phyloP scores from a whole-genome alignment of 1,140 invertebrate species.

The Drosophila virilis region DNA sequence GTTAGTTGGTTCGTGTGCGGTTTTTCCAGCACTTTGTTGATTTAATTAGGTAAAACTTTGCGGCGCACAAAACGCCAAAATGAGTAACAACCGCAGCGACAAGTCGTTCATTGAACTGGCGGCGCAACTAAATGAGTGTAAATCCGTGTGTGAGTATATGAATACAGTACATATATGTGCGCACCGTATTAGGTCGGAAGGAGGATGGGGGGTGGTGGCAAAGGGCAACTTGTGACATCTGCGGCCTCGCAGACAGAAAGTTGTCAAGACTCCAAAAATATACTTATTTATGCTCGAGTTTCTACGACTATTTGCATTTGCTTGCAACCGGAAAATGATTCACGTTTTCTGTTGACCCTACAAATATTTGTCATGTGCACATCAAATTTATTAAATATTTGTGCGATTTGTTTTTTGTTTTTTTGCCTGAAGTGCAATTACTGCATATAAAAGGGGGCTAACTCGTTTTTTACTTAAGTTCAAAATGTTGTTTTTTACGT shows the following conservation, averaged over 20 bases:
- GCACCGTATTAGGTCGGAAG: too few relatives aligned
- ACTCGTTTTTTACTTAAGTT: neutral
- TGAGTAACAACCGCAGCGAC: constrained; percentile 57
- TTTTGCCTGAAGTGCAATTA: neutral
- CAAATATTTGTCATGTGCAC: constrained; percentile 6
- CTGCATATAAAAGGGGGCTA: neutral
- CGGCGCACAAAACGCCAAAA: constrained; percentile 53
- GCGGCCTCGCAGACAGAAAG: constrained; percentile 21
- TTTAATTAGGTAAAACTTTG: constrained; percentile 74
- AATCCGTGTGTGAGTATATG: constrained; percentile 13
- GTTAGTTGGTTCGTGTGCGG: constrained; percentile 21
- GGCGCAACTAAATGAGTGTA: constrained; percentile 46
- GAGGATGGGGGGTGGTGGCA: neutral
- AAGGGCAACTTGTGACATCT: constrained; percentile 21
- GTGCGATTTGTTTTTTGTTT: neutral
- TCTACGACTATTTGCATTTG: constrained; percentile 10
- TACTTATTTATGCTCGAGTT: neutral
- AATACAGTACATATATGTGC: neutral
- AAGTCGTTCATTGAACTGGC: constrained; percentile 66
- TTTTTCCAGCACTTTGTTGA: constrained; percentile 59
- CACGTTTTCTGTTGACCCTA: constrained; percentile 15
- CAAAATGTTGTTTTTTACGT: neutral
- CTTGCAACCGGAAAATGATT: constrained; percentile 21
- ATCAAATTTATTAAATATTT: constrained; percentile 8
- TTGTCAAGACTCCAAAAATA: constrained; percentile 11